These are phyloP conservation scores for Riparia riparia DNA, from an alignment of 2,113 vertebrate species.

Conservation along the genomic window DNA sequence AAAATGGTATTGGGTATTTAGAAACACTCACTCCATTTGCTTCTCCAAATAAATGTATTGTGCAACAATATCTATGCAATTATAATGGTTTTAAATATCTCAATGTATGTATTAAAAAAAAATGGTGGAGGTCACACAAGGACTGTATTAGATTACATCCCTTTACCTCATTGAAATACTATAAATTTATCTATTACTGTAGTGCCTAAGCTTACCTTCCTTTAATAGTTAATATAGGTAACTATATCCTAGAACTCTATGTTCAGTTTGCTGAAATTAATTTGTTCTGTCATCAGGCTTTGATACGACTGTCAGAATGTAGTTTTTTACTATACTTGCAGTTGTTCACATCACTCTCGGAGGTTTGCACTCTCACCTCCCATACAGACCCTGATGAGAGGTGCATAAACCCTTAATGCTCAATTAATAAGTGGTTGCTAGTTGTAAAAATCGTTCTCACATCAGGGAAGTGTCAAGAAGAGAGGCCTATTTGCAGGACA, in stretches of 20 bases:
- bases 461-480: background rate
- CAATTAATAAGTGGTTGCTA: background rate
- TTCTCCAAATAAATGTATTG: background rate
- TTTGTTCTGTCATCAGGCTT: background rate
- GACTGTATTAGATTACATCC: background rate
- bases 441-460: background rate
- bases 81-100: background rate
- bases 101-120: background rate
- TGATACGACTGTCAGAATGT: background rate
- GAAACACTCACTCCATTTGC: background rate
- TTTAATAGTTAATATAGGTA: background rate
- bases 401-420: background rate
- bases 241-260: background rate
- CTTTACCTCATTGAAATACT: background rate
- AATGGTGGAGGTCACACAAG: background rate
- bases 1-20: background rate
- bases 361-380: background rate
- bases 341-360: fast-evolving
- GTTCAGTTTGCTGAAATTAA: background rate
- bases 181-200: background rate
- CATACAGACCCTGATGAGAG: background rate
- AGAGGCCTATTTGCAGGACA: background rate
- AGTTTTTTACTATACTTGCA: background rate
- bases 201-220: background rate
- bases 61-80: background rate